A percentile compares a stretch with the other conserved stretches of the same genome.
phyloP scores from a whole-genome alignment of 2,113 vertebrate genomes.

The Chauna torquata region DNA sequence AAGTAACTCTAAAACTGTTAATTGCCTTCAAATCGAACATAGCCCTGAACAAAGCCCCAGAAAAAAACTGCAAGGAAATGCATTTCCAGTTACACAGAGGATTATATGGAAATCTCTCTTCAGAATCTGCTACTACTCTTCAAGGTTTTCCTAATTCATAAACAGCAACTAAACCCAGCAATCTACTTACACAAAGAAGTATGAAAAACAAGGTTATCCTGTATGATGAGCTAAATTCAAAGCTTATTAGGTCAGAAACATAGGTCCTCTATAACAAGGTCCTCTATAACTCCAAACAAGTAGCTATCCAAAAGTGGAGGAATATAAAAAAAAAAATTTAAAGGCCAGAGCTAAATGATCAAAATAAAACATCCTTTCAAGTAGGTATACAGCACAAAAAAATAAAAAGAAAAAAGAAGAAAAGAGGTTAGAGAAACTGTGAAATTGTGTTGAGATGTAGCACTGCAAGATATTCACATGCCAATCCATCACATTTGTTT shows the following conservation, averaged over 20 bases:
- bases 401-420: rapidly evolving
- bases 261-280: too few relatives aligned
- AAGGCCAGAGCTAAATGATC: not conserved
- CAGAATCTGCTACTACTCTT: not conserved
- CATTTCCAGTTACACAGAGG: not conserved
- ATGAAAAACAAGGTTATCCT: not conserved
- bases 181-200: not conserved
- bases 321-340: not conserved
- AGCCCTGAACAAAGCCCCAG: not conserved
- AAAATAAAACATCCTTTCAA: not conserved
- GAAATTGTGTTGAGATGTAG: not conserved
- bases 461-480: not conserved
- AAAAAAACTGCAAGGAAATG: not conserved
- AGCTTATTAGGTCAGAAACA: not conserved
- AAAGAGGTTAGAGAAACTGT: not conserved
- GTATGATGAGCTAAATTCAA: not conserved
- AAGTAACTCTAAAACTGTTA: not conserved
- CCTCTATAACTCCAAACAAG: not conserved
- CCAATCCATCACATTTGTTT: not conserved
- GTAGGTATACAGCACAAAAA: not conserved
- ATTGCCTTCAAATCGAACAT: not conserved
- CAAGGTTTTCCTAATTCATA: not conserved
- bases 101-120: not conserved
- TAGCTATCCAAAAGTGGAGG: not conserved
- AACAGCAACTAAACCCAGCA: not conserved